Percentiles rank a stretch among this genome's conserved stretches.
phyloP scores from a whole-genome alignment of 2,797 vertebrate genomes.

The Eidolon dupreanum region DNA sequence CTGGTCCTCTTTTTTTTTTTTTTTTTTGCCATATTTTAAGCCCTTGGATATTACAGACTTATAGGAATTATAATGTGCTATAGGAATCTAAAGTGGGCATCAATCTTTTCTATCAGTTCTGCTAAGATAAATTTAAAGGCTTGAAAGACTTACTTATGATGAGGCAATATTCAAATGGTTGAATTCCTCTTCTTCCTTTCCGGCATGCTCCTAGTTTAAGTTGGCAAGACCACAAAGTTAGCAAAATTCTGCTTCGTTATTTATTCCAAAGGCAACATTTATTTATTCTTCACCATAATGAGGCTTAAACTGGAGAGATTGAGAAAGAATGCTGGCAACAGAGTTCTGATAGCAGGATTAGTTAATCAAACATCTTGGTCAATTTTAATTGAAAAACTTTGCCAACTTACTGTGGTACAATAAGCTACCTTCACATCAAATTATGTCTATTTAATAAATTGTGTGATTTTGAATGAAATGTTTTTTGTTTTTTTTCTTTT shows the following conservation, averaged over 20 bases:
- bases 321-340: conserved; percentile 41
- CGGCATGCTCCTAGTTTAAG: conserved; percentile 58
- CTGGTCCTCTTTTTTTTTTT: not conserved
- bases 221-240: conserved; percentile 76
- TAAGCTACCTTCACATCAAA: not conserved
- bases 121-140: not conserved
- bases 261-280: conserved; percentile 73
- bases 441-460: not conserved
- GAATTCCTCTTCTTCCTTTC: conserved; percentile 64
- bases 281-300: conserved; percentile 71
- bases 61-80: not conserved
- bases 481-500: not conserved
- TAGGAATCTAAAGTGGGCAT: not conserved
- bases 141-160: conserved; percentile 47
- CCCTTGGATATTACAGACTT: not conserved
- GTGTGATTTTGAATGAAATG: not conserved
- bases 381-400: conserved; percentile 71
- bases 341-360: conserved; percentile 19
- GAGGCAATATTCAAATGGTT: conserved; percentile 63
- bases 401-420: conserved; percentile 48
- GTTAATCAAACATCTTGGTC: conserved; percentile 67
- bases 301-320: conserved; percentile 52
- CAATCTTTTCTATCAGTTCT: conserved; percentile 12
- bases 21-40: not conserved
- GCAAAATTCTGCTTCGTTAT: conserved; percentile 70